Evolutionary conservation across 2,113 vertebrate species (phyloP).

Genomic region (Prionailurus bengalensis): DNA sequence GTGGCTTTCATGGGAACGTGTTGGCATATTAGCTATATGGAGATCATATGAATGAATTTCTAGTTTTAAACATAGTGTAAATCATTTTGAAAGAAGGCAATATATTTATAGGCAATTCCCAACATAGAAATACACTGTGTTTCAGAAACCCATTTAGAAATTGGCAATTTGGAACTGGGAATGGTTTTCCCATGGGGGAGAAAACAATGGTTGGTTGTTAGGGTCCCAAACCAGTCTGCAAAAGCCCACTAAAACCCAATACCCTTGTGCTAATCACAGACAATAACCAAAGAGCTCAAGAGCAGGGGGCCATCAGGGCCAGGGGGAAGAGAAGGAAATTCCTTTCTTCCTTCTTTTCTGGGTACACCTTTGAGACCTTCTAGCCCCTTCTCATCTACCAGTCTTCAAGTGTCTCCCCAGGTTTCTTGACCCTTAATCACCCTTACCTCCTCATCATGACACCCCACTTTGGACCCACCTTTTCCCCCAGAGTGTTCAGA

Average conservation of each 20-base stretch:
- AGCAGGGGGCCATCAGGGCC: not conserved
- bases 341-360: not conserved
- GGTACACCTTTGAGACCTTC: not conserved
- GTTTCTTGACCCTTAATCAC: not conserved
- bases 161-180: conserved; percentile 40
- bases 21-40: not conserved
- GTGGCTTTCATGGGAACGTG: not conserved
- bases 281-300: not conserved
- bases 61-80: not conserved
- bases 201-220: not conserved
- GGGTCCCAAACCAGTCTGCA: not conserved
- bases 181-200: conserved; percentile 39
- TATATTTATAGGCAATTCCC: conserved; percentile 47
- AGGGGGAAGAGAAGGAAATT: not conserved
- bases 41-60: not conserved
- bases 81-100: conserved; percentile 46
- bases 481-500: not conserved
- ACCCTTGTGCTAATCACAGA: not conserved
- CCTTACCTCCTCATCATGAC: not conserved
- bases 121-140: conserved; percentile 45
- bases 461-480: not conserved
- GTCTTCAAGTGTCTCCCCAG: not conserved
- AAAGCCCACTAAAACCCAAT: not conserved
- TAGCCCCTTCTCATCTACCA: not conserved
- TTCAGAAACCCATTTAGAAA: conserved; percentile 66